Percentiles rank a stretch among this genome's conserved stretches.
phyloP scores from a whole-genome alignment of 2,113 vertebrate genomes.

The Archilochus colubris region DNA sequence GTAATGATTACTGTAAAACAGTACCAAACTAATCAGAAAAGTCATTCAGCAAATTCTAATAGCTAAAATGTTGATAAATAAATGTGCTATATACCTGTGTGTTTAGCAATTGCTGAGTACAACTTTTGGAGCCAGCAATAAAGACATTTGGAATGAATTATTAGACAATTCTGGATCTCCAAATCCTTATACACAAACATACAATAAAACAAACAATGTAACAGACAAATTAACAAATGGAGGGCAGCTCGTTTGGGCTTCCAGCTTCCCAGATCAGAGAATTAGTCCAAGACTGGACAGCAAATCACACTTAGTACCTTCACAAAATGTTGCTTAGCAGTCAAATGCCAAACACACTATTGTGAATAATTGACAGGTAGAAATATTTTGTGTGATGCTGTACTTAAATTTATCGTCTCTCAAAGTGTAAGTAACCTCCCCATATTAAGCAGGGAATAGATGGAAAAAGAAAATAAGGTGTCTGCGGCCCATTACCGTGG shows the following conservation, averaged over 20 bases:
- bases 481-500: neutral
- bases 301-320: slow-evolving; percentile 34
- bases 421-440: neutral
- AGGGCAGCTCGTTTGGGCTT: neutral
- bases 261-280: slow-evolving; percentile 31
- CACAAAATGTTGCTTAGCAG: neutral
- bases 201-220: slow-evolving; percentile 47
- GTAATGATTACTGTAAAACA: neutral
- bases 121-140: neutral
- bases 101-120: neutral
- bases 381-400: neutral
- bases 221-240: slow-evolving; percentile 49
- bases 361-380: neutral
- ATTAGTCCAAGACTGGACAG: slow-evolving; percentile 18
- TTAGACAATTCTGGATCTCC: neutral
- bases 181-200: slow-evolving; percentile 27
- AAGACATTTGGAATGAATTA: slow-evolving; percentile 54
- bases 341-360: slow-evolving; percentile 17
- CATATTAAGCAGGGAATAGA: neutral
- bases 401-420: slow-evolving; percentile 22
- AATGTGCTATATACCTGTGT: neutral
- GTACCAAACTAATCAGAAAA: neutral
- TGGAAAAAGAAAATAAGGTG: neutral
- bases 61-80: neutral
- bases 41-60: neutral